phyloP scores from a whole-genome alignment of 1,140 invertebrate genomes.

The Lutraria rhynchaena region DNA sequence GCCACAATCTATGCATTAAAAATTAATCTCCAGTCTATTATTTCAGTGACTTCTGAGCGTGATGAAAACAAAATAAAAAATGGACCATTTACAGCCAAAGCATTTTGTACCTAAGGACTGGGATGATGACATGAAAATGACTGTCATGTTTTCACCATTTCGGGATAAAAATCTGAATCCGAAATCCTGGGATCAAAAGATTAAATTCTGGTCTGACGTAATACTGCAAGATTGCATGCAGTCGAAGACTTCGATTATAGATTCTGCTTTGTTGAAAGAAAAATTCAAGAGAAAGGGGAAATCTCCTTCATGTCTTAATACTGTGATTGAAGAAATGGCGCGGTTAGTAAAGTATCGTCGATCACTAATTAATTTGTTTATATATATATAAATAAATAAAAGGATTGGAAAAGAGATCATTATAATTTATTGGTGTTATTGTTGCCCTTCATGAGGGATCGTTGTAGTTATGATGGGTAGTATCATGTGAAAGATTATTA shows the following conservation, averaged over 20 bases:
- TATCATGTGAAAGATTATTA: too few relatives aligned
- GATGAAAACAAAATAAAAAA: too few relatives aligned
- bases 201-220: slow-evolving; percentile 74
- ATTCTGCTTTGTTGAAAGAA: slow-evolving; percentile 58
- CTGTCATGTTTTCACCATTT: slow-evolving; percentile 77
- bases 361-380: too few relatives aligned
- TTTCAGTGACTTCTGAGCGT: too few relatives aligned
- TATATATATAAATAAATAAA: too few relatives aligned
- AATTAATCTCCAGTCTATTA: too few relatives aligned
- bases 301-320: slow-evolving; percentile 70
- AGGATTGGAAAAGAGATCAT: too few relatives aligned
- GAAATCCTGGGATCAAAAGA: slow-evolving; percentile 76
- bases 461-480: too few relatives aligned
- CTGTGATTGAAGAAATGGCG: slow-evolving; percentile 72
- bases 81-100: too few relatives aligned
- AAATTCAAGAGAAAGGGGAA: slow-evolving; percentile 73
- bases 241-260: slow-evolving; percentile 60
- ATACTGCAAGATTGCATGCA: slow-evolving; percentile 61
- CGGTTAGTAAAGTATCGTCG: too few relatives aligned
- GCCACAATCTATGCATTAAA: too few relatives aligned
- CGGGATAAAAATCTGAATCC: slow-evolving; percentile 75
- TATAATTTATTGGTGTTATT: background rate
- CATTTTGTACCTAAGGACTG: slow-evolving; percentile 61
- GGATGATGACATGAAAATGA: slow-evolving; percentile 74
- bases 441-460: too few relatives aligned